Conservation (phyloP, 2,113 vertebrate species). For the Amphiprion percula region DNA sequence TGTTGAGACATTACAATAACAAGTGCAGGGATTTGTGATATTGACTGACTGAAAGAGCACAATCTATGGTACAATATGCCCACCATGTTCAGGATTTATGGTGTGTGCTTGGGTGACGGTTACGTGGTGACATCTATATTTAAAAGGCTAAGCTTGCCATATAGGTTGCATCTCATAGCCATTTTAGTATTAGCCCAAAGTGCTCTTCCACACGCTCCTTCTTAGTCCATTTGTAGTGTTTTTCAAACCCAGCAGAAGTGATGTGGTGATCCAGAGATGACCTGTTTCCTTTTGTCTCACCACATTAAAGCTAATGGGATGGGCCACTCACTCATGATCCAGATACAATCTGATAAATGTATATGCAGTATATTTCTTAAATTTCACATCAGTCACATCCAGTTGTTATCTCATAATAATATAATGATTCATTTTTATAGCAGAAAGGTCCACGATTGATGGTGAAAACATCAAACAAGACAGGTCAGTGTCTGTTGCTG, state of each 20-base stretch:
- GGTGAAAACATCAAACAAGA: too few species aligned
- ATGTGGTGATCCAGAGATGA: constrained; percentile 48
- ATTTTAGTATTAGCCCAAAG: constrained; percentile 29
- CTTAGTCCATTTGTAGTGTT: background rate
- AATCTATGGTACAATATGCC: constrained; percentile 46
- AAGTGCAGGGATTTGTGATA: constrained; percentile 65
- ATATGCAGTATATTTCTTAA: background rate
- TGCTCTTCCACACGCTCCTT: background rate
- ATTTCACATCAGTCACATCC: too few species aligned
- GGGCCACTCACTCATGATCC: background rate
- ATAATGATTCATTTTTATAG: too few species aligned
- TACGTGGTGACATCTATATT: constrained; percentile 29
- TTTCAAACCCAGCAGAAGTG: constrained; percentile 26
- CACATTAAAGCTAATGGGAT: constrained; percentile 37
- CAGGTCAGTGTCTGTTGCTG: too few species aligned
- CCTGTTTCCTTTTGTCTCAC: constrained; percentile 37
- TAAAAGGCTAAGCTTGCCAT: constrained; percentile 34
- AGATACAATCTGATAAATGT: background rate
- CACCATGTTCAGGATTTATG: constrained; percentile 45
- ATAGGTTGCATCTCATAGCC: constrained; percentile 16
- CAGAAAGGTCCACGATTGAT: too few species aligned
- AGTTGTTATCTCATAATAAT: too few species aligned
- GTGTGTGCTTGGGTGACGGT: constrained; percentile 26
- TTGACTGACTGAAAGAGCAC: constrained; percentile 54
- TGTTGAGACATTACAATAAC: constrained; percentile 61